These are phyloP conservation scores for Drosophila atripex DNA, from an alignment of 2,888 invertebrate genomes.

Conservation along the genomic window DNA sequence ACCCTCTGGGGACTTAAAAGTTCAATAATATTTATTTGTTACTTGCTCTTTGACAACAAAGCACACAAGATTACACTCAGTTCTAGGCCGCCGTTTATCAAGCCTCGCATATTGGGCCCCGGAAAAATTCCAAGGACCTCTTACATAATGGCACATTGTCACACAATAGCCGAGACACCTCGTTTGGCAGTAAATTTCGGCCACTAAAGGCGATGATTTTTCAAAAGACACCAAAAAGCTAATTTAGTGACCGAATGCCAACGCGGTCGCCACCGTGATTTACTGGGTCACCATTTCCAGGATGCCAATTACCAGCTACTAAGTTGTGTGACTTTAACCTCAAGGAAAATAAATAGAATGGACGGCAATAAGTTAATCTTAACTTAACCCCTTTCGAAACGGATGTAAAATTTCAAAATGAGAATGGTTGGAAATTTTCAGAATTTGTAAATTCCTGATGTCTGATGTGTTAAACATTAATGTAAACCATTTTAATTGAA, in stretches of 20 bases:
- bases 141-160: constrained; percentile 24
- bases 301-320: constrained; percentile 40
- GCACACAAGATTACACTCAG: constrained; percentile 67
- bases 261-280: constrained; percentile 57
- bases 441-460: neutral
- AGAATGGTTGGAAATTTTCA: too few species aligned
- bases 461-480: neutral
- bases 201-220: constrained; percentile 52
- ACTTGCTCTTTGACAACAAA: constrained; percentile 74
- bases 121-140: constrained; percentile 24
- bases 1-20: constrained; percentile 68
- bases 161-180: constrained; percentile 24
- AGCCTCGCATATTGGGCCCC: constrained; percentile 59
- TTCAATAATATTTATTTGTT: constrained; percentile 77
- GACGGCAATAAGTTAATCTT: neutral
- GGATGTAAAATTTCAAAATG: neutral
- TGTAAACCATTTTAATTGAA: neutral
- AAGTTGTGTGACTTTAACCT: constrained; percentile 19
- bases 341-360: neutral
- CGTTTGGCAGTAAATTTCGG: constrained; percentile 59
- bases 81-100: constrained; percentile 62
- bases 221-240: constrained; percentile 51
- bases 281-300: constrained; percentile 51
- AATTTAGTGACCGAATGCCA: constrained; percentile 62
- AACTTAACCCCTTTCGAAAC: neutral